Evolutionary conservation across 2,888 invertebrate species (phyloP).

Genomic region (Hypercompe scribonia): DNA sequence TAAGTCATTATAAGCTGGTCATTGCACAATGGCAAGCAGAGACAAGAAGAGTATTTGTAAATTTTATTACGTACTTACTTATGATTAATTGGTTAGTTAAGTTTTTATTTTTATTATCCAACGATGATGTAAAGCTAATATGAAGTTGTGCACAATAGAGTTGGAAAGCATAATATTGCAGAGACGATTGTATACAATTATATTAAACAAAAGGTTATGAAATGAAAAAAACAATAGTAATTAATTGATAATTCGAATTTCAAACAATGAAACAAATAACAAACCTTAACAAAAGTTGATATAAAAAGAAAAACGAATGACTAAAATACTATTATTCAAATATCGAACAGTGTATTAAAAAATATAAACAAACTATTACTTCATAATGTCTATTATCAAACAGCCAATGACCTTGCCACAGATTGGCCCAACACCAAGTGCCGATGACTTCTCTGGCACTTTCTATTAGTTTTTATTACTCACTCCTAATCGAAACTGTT

Average conservation of each 20-base stretch:
- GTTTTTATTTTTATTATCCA: neutral
- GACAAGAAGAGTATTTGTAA: neutral
- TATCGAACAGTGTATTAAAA: constrained; percentile 52
- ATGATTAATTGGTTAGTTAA: neutral
- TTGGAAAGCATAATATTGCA: neutral
- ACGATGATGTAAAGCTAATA: neutral
- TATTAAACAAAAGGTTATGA: neutral
- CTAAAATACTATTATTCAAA: constrained; percentile 8
- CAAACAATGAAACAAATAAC: constrained; percentile 11
- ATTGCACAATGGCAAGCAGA: neutral
- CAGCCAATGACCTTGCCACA: constrained; percentile 81
- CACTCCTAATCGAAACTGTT: constrained; percentile 43
- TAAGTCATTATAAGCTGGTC: neutral
- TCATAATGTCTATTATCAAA: constrained; percentile 80
- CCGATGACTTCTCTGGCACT: constrained; percentile 81
- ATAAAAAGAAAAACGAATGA: constrained; percentile 13
- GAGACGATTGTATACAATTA: neutral
- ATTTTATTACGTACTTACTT: neutral
- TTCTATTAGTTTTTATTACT: constrained; percentile 78
- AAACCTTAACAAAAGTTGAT: neutral
- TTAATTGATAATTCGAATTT: neutral
- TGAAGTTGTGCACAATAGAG: neutral
- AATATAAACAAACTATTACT: constrained; percentile 80
- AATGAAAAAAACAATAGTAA: neutral
- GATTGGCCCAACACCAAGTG: constrained; percentile 80